Evolutionary conservation across 2,113 vertebrate species (phyloP).

Genomic region (Sakesphorus luctuosus): DNA sequence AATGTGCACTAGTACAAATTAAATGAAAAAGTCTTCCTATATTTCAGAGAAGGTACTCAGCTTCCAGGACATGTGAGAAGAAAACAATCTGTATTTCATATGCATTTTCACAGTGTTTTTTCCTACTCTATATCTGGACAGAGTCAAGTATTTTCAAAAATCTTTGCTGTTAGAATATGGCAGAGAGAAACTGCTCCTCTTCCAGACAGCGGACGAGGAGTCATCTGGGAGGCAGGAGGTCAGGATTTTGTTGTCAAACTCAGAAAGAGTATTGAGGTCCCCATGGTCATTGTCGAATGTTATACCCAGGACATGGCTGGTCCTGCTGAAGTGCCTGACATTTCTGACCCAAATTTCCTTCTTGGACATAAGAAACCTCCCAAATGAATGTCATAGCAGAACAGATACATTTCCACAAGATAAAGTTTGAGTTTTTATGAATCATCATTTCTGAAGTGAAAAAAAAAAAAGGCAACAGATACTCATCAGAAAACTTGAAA

Average conservation of each 20-base stretch:
- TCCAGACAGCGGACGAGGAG: not conserved
- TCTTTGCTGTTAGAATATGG: not conserved
- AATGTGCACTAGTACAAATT: fast-evolving
- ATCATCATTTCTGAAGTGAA: not conserved
- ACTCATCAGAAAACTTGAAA: not conserved
- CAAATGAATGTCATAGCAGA: not conserved
- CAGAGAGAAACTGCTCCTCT: not conserved
- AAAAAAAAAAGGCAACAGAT: not conserved
- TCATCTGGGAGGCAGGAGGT: not conserved
- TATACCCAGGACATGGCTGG: not conserved
- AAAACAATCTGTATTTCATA: not conserved
- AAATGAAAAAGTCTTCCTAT: not conserved
- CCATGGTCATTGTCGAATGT: fast-evolving
- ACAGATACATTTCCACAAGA: not conserved
- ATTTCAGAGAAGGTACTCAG: not conserved
- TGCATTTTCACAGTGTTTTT: not conserved
- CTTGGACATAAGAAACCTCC: not conserved
- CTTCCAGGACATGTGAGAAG: not conserved
- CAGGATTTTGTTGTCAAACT: not conserved
- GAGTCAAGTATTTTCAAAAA: not conserved
- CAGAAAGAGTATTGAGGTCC: not conserved
- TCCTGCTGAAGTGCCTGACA: not conserved
- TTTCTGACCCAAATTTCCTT: not conserved
- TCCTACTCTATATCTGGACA: not conserved
- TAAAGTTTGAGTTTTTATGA: not conserved